Percentiles rank a stretch among this genome's conserved stretches.
These are phyloP conservation scores for Drosophila kohkoa DNA, from an alignment of 1,140 invertebrate species.

Conservation along the genomic window DNA sequence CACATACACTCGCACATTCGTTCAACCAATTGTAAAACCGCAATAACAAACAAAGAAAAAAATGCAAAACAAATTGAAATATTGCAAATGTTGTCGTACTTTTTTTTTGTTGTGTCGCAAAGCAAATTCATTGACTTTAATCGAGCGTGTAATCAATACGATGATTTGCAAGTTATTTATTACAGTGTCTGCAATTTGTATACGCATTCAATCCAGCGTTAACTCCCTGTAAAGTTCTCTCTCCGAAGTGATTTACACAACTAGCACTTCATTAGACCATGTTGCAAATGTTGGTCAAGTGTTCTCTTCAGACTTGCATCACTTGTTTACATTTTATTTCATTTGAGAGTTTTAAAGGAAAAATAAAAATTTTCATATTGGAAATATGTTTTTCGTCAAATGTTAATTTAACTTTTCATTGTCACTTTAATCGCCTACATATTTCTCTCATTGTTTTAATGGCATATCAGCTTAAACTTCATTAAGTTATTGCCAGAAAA, in stretches of 20 bases:
- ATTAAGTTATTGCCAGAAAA: too few relatives aligned
- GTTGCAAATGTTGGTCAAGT: conserved; percentile 1
- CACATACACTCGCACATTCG: not conserved
- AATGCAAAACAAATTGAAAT: conserved; percentile 34
- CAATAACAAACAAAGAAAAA: conserved; percentile 7
- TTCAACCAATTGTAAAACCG: conserved; percentile 29
- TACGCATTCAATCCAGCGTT: not conserved
- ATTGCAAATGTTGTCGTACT: conserved; percentile 31
- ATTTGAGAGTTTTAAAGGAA: not conserved
- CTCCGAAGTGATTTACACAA: not conserved
- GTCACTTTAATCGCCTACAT: too few relatives aligned
- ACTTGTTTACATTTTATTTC: not conserved
- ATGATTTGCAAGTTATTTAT: conserved; percentile 9
- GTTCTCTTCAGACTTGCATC: conserved; percentile 9
- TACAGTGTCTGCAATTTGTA: conserved; percentile 10
- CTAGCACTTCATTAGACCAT: conserved; percentile 9
- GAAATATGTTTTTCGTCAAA: too few relatives aligned
- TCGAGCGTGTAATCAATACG: conserved; percentile 65
- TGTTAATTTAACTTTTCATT: too few relatives aligned
- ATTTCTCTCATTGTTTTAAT: too few relatives aligned
- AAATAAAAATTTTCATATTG: too few relatives aligned
- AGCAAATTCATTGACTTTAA: conserved; percentile 64
- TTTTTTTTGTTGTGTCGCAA: conserved; percentile 29
- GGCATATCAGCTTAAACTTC: too few relatives aligned
- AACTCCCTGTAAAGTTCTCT: conserved; percentile 1